Evolutionary conservation across 2,113 vertebrate species (phyloP), one percentile per base, ranked within the genome.

Genomic region (Bujurquina vittata): DNA sequence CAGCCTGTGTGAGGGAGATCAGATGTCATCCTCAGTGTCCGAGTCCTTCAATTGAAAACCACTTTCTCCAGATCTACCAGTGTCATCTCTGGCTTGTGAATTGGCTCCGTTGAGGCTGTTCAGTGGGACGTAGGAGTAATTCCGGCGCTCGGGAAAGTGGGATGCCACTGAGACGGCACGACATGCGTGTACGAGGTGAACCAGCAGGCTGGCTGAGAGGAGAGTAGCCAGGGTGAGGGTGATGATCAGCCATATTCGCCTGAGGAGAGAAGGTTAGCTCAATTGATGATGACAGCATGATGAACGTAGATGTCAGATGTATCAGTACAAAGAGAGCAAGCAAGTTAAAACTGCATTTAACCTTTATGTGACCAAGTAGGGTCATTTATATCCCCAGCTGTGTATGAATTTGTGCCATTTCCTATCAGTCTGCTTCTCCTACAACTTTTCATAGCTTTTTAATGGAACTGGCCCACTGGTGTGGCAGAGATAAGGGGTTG

Each of bases 121-220:
- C 80, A 96, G 87, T 0, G 94, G 95, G 35, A 95, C 65, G 40
- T 95, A 96, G n/a, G 94, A 91, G 88, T 95, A 96, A n/a, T 88
- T 78, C 2, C 7, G 49, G 0, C 63, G 85, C 3, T 74, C 1
- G 1, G n/a, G n/a, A 22, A 43, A 20, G 72, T 1, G 54, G 22
- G 29, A 8, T 0, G 14, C 26, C 61, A 7, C 52, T 4, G 80
- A 60, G 63, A 80, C 46, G 62, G 76, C 49, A 37, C 80, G 60
- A 54, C 89, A 92, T 4, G 43, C 77, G 40, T 52, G 84, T 15
- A 89, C 9, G 22, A 93, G n/a, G 88, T 95, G 95, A 56, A 86
- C 43, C 49, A 84, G 26, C 54, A 94, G 74, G 80, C 94, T 96
- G 91, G 81, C 46, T 6, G 87, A 65, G n/a, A 96, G 86, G 58